Conservation (phyloP, 2,113 vertebrate genomes). For the Noctilio leporinus region DNA sequence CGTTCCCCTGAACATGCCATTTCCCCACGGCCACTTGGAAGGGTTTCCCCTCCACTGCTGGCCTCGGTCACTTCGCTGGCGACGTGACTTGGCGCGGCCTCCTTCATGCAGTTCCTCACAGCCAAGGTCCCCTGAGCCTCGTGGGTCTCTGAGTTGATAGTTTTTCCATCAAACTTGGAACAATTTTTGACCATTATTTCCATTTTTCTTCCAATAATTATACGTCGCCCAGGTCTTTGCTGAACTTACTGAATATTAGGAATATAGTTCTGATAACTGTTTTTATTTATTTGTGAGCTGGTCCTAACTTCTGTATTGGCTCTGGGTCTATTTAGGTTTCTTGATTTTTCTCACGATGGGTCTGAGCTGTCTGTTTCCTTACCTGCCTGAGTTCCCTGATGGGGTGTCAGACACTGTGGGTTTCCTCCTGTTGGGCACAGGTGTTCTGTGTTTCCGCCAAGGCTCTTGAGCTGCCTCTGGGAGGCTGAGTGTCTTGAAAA, state of each 20-base stretch:
- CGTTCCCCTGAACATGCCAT: fast-evolving
- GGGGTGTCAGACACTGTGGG: neutral
- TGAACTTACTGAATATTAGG: neutral
- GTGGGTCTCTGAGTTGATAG: neutral
- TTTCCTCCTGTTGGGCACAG: neutral
- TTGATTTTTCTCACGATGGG: neutral
- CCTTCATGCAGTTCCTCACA: fast-evolving
- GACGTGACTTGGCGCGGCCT: fast-evolving
- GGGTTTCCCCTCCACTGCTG: fast-evolving
- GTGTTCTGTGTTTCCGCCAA: neutral
- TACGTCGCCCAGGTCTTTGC: neutral
- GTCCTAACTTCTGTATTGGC: neutral
- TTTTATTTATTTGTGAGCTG: neutral
- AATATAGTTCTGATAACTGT: neutral
- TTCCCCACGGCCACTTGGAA: fast-evolving
- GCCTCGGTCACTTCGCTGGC: fast-evolving
- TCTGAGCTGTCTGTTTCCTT: neutral
- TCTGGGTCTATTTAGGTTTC: neutral
- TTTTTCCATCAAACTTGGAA: neutral
- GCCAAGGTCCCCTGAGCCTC: neutral
- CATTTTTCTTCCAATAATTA: neutral
- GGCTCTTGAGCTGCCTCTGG: neutral
- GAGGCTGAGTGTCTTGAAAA: neutral
- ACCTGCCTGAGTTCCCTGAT: neutral
- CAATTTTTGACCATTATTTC: neutral